phyloP scores from a whole-genome alignment of 2,888 invertebrate genomes.

The Argyra leucocephala region DNA sequence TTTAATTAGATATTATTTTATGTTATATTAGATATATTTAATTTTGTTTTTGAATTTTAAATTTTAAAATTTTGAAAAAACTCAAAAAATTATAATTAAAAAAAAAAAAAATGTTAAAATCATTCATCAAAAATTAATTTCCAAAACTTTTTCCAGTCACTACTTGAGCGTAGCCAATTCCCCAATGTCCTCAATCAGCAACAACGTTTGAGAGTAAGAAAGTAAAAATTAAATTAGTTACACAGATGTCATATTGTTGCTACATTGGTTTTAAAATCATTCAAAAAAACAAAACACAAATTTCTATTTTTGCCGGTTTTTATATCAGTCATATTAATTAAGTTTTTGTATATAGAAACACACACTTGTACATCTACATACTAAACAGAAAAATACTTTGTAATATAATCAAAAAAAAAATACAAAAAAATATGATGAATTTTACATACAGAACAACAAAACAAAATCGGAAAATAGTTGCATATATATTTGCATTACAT shows the following conservation, averaged over 20 bases:
- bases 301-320: too few species aligned
- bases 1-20: too few species aligned
- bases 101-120: background rate
- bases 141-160: slow-evolving; percentile 61
- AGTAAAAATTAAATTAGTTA: background rate
- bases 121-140: background rate
- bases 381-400: too few species aligned
- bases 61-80: background rate
- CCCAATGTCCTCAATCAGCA: slow-evolving; percentile 73
- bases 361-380: too few species aligned
- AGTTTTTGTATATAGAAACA: too few species aligned
- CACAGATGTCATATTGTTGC: background rate
- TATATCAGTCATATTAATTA: too few species aligned
- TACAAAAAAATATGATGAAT: too few species aligned
- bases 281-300: too few species aligned
- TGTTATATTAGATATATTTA: background rate
- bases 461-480: too few species aligned
- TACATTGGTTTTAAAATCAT: background rate
- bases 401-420: too few species aligned
- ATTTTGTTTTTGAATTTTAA: background rate
- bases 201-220: slow-evolving; percentile 87
- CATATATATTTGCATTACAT: too few species aligned
- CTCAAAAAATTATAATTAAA: background rate
- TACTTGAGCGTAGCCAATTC: slow-evolving; percentile 82
- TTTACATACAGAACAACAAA: too few species aligned